These are phyloP conservation scores for Pipra filicauda DNA, from an alignment of 2,113 vertebrate species.

Conservation along the genomic window DNA sequence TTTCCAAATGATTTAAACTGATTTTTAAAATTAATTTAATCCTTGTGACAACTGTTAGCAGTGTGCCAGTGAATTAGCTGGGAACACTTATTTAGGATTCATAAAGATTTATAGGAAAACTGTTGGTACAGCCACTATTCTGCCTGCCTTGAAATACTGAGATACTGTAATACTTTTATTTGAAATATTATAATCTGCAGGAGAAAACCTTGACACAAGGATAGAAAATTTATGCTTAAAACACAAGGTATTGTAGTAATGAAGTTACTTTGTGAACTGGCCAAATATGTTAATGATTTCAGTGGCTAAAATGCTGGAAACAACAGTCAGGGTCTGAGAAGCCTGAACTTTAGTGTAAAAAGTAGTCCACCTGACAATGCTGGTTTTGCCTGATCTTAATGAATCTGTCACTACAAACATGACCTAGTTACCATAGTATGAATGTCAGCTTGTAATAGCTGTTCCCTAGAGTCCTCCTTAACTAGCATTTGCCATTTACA, in stretches of 20 bases:
- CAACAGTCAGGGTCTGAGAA: neutral
- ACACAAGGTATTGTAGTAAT: neutral
- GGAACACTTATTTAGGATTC: neutral
- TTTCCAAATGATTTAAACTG: neutral
- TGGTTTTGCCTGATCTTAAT: constrained; percentile 7
- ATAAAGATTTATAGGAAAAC: neutral
- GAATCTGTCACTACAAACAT: neutral
- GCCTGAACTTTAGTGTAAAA: neutral
- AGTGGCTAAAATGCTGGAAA: neutral
- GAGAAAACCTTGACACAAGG: neutral
- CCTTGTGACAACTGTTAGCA: neutral
- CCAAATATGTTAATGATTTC: neutral
- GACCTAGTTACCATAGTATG: constrained; percentile 12
- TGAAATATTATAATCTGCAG: neutral
- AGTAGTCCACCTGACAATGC: neutral
- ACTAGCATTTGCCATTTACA: neutral
- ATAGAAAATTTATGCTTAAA: neutral
- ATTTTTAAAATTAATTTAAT: neutral
- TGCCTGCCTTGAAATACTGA: neutral
- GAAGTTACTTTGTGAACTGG: neutral
- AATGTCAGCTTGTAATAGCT: constrained; percentile 19
- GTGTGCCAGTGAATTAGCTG: neutral
- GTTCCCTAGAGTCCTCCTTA: neutral
- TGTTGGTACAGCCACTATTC: neutral
- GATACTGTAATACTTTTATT: neutral